Percentiles rank a stretch among this genome's conserved stretches.
phyloP scores from a whole-genome alignment of 2,797 vertebrate species.

The Pachyuromys duprasi region DNA sequence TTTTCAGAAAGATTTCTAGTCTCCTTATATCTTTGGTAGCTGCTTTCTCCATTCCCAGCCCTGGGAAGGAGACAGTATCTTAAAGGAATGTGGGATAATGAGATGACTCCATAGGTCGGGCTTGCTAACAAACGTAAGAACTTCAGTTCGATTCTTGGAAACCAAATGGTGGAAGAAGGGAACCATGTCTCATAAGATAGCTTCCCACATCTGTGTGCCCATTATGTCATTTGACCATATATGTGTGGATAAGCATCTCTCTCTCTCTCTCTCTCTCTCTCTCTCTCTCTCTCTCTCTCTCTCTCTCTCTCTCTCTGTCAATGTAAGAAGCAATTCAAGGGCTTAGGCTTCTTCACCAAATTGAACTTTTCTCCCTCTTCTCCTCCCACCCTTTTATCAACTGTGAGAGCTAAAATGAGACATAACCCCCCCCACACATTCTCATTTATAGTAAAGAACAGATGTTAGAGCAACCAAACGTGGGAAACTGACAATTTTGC shows the following conservation, averaged over 20 bases:
- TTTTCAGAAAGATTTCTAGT: conserved; percentile 24
- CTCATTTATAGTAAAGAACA: conserved; percentile 11
- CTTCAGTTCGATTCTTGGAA: background rate
- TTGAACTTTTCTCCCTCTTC: background rate
- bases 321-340: background rate
- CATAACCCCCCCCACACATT: background rate
- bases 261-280: too few species aligned
- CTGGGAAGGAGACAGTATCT: background rate
- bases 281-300: background rate
- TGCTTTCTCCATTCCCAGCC: background rate
- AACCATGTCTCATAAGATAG: background rate
- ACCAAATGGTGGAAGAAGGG: background rate
- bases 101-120: background rate
- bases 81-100: background rate
- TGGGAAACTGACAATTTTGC: background rate
- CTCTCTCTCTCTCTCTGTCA: background rate
- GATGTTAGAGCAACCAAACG: background rate
- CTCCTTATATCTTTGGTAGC: background rate
- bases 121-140: background rate
- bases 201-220: background rate
- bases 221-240: too few species aligned
- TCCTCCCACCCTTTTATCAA: background rate
- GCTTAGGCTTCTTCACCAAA: background rate
- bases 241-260: too few species aligned
- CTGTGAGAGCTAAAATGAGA: background rate